A percentile compares a stretch with the other conserved stretches of the same genome.
phyloP scores from a whole-genome alignment of 1,140 invertebrate genomes.

The Chironomus tepperi region DNA sequence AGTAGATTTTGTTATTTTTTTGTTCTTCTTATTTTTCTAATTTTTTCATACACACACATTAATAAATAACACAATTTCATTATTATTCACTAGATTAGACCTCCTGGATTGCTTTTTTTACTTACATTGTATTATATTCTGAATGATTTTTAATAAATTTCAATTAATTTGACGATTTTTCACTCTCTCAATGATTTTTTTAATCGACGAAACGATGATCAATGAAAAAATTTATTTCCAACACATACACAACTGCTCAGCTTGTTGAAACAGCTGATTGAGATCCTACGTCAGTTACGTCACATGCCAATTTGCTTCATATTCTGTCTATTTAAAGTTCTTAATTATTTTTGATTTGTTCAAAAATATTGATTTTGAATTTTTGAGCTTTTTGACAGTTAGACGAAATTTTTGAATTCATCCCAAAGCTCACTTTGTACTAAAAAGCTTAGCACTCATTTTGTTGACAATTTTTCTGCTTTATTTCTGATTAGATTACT shows the following conservation, averaged over 20 bases:
- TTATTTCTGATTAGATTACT: too few species aligned
- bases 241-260: not conserved
- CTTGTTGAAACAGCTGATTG: constrained; percentile 18
- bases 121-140: not conserved
- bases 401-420: too few species aligned
- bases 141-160: not conserved
- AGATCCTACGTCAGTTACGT: not conserved
- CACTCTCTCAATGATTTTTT: constrained; percentile 11
- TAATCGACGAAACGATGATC: constrained; percentile 2
- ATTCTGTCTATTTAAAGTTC: too few species aligned
- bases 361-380: too few species aligned
- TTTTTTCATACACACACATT: constrained; percentile 7
- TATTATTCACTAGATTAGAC: too few species aligned
- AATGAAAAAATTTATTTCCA: constrained; percentile 10
- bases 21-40: constrained; percentile 16
- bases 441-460: too few species aligned
- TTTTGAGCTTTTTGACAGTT: too few species aligned
- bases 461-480: too few species aligned
- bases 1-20: constrained; percentile 21
- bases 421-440: too few species aligned
- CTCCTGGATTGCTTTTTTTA: too few species aligned
- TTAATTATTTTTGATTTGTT: too few species aligned
- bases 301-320: not conserved
- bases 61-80: too few species aligned
- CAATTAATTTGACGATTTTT: not conserved